Evolutionary conservation across 2,113 vertebrate species (phyloP).

Genomic region (Platysternon megacephalum): DNA sequence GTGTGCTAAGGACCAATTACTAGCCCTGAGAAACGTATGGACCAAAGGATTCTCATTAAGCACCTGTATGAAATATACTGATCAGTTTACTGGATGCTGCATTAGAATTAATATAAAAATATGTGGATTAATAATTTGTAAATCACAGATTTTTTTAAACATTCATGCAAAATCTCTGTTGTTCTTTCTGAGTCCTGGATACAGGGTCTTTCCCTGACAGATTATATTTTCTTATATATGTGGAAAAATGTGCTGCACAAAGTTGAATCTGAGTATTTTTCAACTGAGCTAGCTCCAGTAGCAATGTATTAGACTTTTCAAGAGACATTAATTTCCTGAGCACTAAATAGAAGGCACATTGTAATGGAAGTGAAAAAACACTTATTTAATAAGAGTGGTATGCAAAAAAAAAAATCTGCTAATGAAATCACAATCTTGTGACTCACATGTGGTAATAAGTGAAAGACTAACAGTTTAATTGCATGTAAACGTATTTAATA

Average conservation of each 20-base stretch:
- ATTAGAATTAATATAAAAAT: background rate
- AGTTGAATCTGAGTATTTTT: slow-evolving; percentile 15
- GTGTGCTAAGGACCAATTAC: background rate
- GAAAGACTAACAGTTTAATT: slow-evolving; percentile 56
- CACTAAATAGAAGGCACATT: background rate
- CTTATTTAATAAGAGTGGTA: background rate
- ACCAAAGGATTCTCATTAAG: background rate
- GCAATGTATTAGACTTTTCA: slow-evolving; percentile 35
- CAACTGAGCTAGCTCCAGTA: background rate
- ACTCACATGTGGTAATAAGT: slow-evolving; percentile 8
- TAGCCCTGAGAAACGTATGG: background rate
- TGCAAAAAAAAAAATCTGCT: background rate
- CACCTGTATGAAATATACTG: accelerated
- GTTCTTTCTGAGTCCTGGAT: background rate
- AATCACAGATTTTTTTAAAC: background rate
- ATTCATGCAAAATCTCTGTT: background rate
- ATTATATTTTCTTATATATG: background rate
- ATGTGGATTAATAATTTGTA: background rate
- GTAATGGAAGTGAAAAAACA: background rate
- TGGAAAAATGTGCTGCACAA: background rate
- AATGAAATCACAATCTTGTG: slow-evolving; percentile 8
- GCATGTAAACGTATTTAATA: slow-evolving; percentile 42
- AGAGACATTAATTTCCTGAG: slow-evolving; percentile 28
- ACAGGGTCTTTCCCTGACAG: background rate
- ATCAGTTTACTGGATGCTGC: background rate